Conservation (phyloP, 2,113 vertebrate genomes). For the Corynorhinus townsendii region DNA sequence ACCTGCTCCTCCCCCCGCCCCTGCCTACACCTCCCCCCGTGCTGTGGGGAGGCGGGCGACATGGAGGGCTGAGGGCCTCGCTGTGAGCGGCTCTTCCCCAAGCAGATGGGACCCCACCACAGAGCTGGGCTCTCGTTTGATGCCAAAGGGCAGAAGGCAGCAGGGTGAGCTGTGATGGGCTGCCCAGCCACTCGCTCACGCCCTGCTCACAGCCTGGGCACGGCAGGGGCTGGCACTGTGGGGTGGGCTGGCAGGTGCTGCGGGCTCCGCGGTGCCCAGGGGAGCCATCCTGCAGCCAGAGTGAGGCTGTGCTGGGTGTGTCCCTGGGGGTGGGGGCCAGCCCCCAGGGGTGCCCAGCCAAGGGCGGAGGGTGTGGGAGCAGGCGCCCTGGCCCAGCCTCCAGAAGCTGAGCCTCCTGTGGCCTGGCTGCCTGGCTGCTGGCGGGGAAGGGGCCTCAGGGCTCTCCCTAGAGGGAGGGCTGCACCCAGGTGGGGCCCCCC, state of each 20-base stretch:
- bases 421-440: slow-evolving; percentile 46
- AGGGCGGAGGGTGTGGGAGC: not conserved
- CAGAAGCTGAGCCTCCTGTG: slow-evolving; percentile 42
- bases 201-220: not conserved
- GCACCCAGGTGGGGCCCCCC: not conserved
- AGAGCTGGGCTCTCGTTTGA: not conserved
- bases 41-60: not conserved
- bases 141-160: not conserved
- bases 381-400: slow-evolving; percentile 44
- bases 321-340: not conserved
- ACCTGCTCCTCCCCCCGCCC: not conserved
- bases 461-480: slow-evolving; percentile 12
- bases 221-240: too few species aligned
- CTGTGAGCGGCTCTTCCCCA: not conserved
- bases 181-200: fast-evolving
- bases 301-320: not conserved
- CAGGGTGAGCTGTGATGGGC: not conserved
- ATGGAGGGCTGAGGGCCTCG: not conserved
- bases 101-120: not conserved
- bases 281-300: not conserved
- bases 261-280: not conserved
- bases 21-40: not conserved
- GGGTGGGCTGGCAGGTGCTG: not conserved
- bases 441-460: slow-evolving; percentile 48
- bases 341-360: not conserved